These are phyloP conservation scores for Brachyptera putata DNA, from an alignment of 2,888 invertebrate species.

Conservation along the genomic window DNA sequence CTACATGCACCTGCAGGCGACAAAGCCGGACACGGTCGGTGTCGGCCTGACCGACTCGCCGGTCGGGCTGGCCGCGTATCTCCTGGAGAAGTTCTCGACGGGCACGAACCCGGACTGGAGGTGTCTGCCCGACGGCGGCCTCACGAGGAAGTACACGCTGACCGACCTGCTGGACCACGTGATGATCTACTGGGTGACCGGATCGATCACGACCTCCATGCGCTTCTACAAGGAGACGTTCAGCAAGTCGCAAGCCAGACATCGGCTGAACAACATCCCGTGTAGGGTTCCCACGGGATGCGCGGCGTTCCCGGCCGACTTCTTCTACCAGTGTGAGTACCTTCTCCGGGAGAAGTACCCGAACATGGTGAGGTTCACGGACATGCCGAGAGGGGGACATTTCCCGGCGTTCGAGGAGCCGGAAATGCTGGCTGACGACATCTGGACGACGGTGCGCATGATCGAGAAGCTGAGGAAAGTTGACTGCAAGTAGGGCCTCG, in stretches of 20 bases:
- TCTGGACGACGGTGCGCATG: conserved; percentile 46
- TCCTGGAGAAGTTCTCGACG: conserved; percentile 52
- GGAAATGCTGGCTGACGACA: conserved; percentile 61
- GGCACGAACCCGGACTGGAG: conserved; percentile 44
- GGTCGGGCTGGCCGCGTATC: conserved; percentile 51
- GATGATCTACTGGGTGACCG: conserved; percentile 52
- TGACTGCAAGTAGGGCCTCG: too few species aligned
- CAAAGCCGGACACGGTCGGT: conserved; percentile 51
- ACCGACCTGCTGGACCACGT: conserved; percentile 53
- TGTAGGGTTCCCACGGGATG: conserved; percentile 65
- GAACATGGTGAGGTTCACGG: conserved; percentile 64
- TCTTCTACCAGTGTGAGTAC: conserved; percentile 55
- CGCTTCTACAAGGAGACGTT: conserved; percentile 47
- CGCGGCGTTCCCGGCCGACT: conserved; percentile 68
- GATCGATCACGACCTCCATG: conserved; percentile 46
- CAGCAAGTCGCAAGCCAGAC: conserved; percentile 8
- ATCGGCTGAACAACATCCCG: conserved; percentile 15
- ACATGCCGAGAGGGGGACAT: conserved; percentile 71
- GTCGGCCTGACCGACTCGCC: conserved; percentile 50
- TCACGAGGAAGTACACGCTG: conserved; percentile 45
- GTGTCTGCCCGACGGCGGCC: conserved; percentile 45
- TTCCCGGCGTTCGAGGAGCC: conserved; percentile 82
- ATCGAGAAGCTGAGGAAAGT: too few species aligned
- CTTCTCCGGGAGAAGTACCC: conserved; percentile 55
- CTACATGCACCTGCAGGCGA: conserved; percentile 50